Evolutionary conservation across 2,888 invertebrate genomes (phyloP).

Genomic region (Keiferia lycopersicella): DNA sequence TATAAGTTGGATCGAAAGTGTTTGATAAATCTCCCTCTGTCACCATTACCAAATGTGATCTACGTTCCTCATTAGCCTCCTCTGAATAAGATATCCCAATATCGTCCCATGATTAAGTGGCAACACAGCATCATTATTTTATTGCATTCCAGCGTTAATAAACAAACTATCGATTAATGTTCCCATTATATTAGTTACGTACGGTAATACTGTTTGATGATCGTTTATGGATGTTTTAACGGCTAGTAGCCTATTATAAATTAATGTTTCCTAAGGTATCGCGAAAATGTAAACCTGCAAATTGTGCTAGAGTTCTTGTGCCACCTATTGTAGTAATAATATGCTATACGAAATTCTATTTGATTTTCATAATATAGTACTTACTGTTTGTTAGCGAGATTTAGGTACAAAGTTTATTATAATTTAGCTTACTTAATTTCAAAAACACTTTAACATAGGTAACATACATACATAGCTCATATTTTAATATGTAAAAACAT

Average conservation of each 20-base stretch:
- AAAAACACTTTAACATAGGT: too few species aligned
- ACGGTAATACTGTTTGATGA: slow-evolving; percentile 45
- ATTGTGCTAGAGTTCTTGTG: too few species aligned
- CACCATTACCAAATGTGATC: slow-evolving; percentile 77
- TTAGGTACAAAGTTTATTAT: too few species aligned
- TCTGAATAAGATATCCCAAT: slow-evolving; percentile 66
- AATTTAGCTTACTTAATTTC: too few species aligned
- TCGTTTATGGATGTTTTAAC: slow-evolving; percentile 40
- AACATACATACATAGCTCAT: too few species aligned
- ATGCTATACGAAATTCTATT: too few species aligned
- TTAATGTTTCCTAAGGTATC: slow-evolving; percentile 49
- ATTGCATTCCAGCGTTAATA: slow-evolving; percentile 72
- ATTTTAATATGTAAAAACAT: too few species aligned
- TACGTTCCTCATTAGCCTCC: slow-evolving; percentile 75
- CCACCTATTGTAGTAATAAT: too few species aligned
- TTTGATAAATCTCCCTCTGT: slow-evolving; percentile 74
- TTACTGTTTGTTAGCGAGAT: too few species aligned
- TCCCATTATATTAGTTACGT: slow-evolving; percentile 51
- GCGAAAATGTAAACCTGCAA: slow-evolving; percentile 42
- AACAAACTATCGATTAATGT: slow-evolving; percentile 60
- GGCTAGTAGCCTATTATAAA: slow-evolving; percentile 47
- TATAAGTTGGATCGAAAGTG: slow-evolving; percentile 76
- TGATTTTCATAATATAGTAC: too few species aligned
- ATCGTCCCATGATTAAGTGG: slow-evolving; percentile 71
- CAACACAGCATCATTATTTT: slow-evolving; percentile 68